Percentiles rank a stretch among this genome's conserved stretches.
Evolutionary conservation across 2,888 invertebrate species (phyloP).

Genomic region (Flexamia atlantica): DNA sequence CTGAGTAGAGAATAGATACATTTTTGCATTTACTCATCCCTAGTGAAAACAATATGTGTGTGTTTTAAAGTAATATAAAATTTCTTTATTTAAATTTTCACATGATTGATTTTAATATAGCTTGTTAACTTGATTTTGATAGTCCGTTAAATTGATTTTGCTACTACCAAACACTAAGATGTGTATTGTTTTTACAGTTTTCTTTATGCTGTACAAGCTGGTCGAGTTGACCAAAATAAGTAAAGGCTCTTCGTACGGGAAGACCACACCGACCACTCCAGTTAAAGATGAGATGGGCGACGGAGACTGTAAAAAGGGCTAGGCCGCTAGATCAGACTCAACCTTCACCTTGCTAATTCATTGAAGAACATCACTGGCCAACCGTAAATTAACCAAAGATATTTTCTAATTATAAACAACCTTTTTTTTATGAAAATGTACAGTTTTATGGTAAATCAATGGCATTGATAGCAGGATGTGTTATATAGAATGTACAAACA

Average conservation of each 20-base stretch:
- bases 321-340: not conserved
- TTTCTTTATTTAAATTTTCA: too few relatives aligned
- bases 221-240: slow-evolving; percentile 92
- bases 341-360: not conserved
- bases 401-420: slow-evolving; percentile 19
- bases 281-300: slow-evolving; percentile 54
- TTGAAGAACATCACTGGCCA: slow-evolving; percentile 21
- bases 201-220: slow-evolving; percentile 85
- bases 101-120: too few relatives aligned
- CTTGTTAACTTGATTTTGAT: too few relatives aligned
- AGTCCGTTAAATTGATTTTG: too few relatives aligned
- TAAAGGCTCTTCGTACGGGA: slow-evolving; percentile 89
- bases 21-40: too few relatives aligned
- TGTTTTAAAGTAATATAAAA: too few relatives aligned
- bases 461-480: not conserved
- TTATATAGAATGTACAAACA: not conserved
- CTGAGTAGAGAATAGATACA: too few relatives aligned
- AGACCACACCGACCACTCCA: slow-evolving; percentile 69
- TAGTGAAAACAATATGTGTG: too few relatives aligned
- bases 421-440: not conserved
- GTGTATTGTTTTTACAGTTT: slow-evolving; percentile 80
- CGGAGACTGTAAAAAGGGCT: slow-evolving; percentile 25
- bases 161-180: too few relatives aligned
- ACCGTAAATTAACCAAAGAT: slow-evolving; percentile 22
- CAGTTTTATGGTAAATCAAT: not conserved